phyloP scores from a whole-genome alignment of 2,113 vertebrate species.

The Corynorhinus townsendii region DNA sequence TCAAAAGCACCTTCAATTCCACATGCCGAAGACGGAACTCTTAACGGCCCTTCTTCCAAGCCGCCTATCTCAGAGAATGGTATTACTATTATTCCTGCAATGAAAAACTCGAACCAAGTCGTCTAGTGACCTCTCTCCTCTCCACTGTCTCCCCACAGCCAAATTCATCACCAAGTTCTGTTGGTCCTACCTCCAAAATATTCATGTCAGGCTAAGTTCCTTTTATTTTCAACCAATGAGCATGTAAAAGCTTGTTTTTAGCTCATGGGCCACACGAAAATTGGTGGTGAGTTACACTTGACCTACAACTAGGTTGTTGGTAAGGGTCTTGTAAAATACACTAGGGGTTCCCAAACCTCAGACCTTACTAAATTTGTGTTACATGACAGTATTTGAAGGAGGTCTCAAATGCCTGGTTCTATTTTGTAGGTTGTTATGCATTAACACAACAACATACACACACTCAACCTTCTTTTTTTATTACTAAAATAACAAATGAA shows the following conservation, averaged over 20 bases:
- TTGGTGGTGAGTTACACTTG: background rate
- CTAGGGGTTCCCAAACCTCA: background rate
- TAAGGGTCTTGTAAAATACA: background rate
- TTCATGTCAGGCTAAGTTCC: background rate
- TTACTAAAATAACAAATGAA: slow-evolving; percentile 26
- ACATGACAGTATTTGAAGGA: background rate
- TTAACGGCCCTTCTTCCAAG: background rate
- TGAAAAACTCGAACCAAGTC: background rate
- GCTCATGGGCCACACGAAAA: background rate
- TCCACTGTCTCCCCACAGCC: background rate
- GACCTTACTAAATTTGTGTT: background rate
- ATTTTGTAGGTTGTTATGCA: background rate
- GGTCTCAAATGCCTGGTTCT: background rate
- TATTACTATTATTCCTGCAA: background rate
- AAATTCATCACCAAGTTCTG: background rate
- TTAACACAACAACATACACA: background rate
- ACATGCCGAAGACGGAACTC: background rate
- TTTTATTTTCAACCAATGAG: background rate
- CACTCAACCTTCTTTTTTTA: background rate
- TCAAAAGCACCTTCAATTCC: background rate
- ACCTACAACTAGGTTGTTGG: background rate
- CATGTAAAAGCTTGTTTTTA: background rate
- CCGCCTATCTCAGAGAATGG: background rate
- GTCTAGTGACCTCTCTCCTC: background rate
- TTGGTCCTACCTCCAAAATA: background rate